Conservation (phyloP, 2,113 vertebrate genomes). For the Anguilla japonica region DNA sequence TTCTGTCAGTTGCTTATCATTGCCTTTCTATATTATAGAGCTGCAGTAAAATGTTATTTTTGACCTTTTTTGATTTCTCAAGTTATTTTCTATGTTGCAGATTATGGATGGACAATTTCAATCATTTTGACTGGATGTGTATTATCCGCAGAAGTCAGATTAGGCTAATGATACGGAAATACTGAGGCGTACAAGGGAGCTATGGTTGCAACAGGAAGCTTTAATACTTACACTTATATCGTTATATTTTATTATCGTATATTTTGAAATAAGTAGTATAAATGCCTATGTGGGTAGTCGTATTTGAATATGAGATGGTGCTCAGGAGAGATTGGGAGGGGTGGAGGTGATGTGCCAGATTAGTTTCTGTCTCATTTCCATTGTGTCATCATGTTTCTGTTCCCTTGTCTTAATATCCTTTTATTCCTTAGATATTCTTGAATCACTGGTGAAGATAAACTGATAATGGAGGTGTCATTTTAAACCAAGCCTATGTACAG, state of each 20-base stretch:
- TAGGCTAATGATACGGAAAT: not conserved
- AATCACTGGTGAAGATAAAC: slow-evolving; percentile 63
- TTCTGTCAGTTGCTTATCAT: not conserved
- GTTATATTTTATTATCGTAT: not conserved
- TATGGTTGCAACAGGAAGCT: not conserved
- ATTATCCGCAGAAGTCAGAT: not conserved
- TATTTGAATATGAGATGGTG: not conserved
- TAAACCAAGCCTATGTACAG: slow-evolving; percentile 32
- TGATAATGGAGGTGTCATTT: slow-evolving; percentile 44
- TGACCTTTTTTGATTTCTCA: not conserved
- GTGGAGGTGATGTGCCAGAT: not conserved
- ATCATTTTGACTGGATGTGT: not conserved
- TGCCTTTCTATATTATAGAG: not conserved
- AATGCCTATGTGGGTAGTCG: not conserved
- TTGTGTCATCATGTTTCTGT: slow-evolving; percentile 39
- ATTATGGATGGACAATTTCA: not conserved
- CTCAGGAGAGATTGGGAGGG: not conserved
- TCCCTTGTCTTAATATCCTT: slow-evolving; percentile 60
- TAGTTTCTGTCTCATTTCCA: not conserved
- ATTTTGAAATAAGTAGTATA: not conserved
- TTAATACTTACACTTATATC: not conserved
- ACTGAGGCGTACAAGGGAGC: not conserved
- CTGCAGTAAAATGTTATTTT: not conserved
- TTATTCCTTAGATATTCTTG: slow-evolving; percentile 63
- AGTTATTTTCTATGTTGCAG: not conserved